Evolutionary conservation across 2,797 vertebrate species (phyloP).

Genomic region (Alectoris magna): DNA sequence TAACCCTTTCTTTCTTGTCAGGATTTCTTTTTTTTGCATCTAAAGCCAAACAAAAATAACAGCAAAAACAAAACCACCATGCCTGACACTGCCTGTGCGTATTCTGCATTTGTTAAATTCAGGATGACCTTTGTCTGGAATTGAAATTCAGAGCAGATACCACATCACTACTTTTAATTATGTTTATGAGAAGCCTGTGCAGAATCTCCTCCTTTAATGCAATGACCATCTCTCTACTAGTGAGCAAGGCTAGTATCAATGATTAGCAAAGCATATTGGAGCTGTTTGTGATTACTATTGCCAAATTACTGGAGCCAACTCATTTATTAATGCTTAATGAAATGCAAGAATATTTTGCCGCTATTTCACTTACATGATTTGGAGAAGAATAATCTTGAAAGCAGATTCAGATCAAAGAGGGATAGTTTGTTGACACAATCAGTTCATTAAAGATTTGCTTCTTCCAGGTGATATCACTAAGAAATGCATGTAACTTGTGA

Average conservation of each 20-base stretch:
- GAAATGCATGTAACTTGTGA: rapidly evolving
- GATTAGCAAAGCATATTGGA: neutral
- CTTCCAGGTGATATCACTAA: neutral
- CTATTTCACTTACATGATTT: neutral
- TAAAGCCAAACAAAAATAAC: neutral
- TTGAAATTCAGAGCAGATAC: neutral
- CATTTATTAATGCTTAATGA: neutral
- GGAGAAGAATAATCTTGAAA: neutral
- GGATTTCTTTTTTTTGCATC: neutral
- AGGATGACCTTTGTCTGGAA: neutral
- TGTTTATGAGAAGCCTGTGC: neutral
- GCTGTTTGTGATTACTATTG: neutral
- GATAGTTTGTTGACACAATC: rapidly evolving
- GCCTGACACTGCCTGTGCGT: neutral
- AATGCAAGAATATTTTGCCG: neutral
- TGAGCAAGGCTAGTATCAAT: too few relatives aligned
- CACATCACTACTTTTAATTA: neutral
- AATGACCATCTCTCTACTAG: neutral
- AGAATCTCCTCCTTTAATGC: neutral
- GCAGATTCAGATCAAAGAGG: neutral
- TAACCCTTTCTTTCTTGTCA: neutral
- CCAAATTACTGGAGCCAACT: neutral
- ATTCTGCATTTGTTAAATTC: neutral
- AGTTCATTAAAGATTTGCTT: neutral
- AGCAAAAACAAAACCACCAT: neutral